Percentiles rank a stretch among this genome's conserved stretches.
These are phyloP conservation scores for Phylloscopus collybita DNA, from an alignment of 2,797 vertebrate species.

Conservation along the genomic window DNA sequence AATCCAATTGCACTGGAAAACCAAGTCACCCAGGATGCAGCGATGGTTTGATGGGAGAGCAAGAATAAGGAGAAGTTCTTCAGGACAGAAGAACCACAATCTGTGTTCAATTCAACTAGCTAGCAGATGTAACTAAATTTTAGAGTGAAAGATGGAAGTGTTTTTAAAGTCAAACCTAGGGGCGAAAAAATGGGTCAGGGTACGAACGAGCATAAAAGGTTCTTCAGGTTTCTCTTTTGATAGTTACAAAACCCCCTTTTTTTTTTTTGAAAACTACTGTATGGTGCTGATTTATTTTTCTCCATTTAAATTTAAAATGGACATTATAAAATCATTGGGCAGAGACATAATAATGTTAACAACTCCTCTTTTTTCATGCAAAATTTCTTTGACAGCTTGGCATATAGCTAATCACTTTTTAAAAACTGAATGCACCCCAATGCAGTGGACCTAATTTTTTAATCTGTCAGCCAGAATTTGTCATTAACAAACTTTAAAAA, in stretches of 20 bases:
- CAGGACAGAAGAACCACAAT: background rate
- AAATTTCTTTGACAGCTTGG: conserved; percentile 48
- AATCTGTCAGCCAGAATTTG: conserved; percentile 42
- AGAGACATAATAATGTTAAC: conserved; percentile 1
- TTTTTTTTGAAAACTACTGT: background rate
- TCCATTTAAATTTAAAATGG: background rate
- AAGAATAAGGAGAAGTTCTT: background rate
- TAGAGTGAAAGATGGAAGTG: background rate
- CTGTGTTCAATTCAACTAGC: background rate
- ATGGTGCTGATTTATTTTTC: background rate
- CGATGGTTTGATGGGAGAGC: background rate
- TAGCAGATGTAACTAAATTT: background rate
- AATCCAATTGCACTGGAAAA: background rate
- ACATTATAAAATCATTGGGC: background rate
- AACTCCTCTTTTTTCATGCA: conserved; percentile 44
- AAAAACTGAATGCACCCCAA: conserved; percentile 26
- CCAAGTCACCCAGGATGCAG: background rate
- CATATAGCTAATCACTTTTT: conserved; percentile 31
- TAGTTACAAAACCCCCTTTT: background rate
- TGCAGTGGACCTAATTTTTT: conserved; percentile 16
- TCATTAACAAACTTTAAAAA: conserved; percentile 34
- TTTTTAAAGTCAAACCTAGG: background rate
- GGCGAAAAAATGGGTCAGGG: background rate
- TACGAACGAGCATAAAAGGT: background rate
- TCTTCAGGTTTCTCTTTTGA: background rate